Percentiles rank a stretch among this genome's conserved stretches.
Evolutionary conservation across 2,113 vertebrate species (phyloP).

Genomic region (Bubalus kerabau): DNA sequence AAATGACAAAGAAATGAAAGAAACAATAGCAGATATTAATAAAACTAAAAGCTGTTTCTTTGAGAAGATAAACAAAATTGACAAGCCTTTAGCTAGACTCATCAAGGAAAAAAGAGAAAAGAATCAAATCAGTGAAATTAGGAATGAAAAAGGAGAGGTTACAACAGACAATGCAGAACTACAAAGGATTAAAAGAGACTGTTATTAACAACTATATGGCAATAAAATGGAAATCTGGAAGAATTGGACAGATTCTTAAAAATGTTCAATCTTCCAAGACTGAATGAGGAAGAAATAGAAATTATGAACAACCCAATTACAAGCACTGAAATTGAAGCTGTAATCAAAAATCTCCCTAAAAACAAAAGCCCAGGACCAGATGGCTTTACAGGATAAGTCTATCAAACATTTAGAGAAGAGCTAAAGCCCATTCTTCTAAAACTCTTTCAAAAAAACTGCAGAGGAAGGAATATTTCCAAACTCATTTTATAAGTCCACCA

Average conservation of each 20-base stretch:
- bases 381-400: not conserved
- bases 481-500: not conserved
- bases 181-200: not conserved
- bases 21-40: not conserved
- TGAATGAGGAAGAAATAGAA: not conserved
- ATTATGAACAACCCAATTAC: not conserved
- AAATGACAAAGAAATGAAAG: not conserved
- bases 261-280: not conserved
- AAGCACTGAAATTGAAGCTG: not conserved
- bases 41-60: not conserved
- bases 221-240: not conserved
- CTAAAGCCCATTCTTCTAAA: not conserved
- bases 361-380: not conserved
- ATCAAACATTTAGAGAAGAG: not conserved
- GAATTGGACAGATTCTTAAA: not conserved
- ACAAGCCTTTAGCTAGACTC: not conserved
- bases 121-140: not conserved
- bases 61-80: not conserved
- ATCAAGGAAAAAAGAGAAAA: not conserved
- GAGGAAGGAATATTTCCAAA: not conserved
- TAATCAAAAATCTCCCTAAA: not conserved
- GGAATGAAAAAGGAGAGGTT: not conserved
- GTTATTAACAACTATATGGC: not conserved
- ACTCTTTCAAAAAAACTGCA: not conserved
- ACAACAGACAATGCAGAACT: not conserved